Conservation (phyloP, 1,140 invertebrate genomes). For the Drosophila ogumai region DNA sequence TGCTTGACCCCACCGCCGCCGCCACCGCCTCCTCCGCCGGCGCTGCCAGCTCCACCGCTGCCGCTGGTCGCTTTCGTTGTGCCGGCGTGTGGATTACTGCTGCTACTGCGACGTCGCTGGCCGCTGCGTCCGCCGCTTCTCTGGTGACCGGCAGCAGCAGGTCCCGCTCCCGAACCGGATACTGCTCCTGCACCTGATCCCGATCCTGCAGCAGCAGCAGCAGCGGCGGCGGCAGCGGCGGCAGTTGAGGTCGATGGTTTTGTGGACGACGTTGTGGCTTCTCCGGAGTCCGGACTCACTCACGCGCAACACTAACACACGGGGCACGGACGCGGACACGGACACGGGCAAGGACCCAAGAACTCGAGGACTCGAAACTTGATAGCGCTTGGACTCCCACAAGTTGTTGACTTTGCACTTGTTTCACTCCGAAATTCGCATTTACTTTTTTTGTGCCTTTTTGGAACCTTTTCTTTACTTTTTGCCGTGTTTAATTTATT, state of each 20-base stretch:
- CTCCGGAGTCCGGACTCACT: constrained; percentile 36
- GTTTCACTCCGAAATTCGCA: constrained; percentile 46
- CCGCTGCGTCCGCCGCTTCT: constrained; percentile 72
- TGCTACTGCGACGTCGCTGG: constrained; percentile 83
- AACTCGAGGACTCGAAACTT: constrained; percentile 14
- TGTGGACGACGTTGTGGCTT: constrained; percentile 79
- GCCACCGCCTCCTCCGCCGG: constrained; percentile 64
- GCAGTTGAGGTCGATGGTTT: constrained; percentile 73
- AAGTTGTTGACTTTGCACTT: constrained; percentile 29
- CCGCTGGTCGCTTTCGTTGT: constrained; percentile 79
- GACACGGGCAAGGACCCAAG: constrained; percentile 20
- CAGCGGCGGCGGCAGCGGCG: constrained; percentile 68
- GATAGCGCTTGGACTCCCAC: constrained; percentile 17
- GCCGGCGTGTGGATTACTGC: constrained; percentile 83
- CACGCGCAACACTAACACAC: constrained; percentile 38
- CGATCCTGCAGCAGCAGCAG: constrained; percentile 43
- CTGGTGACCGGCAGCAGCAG: constrained; percentile 38
- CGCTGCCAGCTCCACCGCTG: constrained; percentile 82
- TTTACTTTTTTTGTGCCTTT: constrained; percentile 18
- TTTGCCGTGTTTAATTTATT: constrained; percentile 38
- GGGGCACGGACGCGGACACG: constrained; percentile 2
- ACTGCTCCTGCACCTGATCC: constrained; percentile 36
- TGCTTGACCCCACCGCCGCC: constrained; percentile 67
- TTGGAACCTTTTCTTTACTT: constrained; percentile 14
- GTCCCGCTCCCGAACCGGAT: constrained; percentile 27